phyloP scores from a whole-genome alignment of 2,113 vertebrate species.

The Calypte anna region DNA sequence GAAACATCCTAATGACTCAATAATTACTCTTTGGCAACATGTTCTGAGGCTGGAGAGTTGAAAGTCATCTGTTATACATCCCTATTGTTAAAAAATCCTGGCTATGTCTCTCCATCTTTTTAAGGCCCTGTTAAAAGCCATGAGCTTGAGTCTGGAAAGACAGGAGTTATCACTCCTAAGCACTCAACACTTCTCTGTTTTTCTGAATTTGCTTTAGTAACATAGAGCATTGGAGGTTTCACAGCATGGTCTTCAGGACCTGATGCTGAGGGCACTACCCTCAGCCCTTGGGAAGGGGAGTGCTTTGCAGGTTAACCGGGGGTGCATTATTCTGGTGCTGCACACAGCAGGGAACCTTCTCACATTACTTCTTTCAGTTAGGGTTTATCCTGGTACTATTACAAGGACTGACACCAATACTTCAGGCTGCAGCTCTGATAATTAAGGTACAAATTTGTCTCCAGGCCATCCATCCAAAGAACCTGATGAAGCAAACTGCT shows the following conservation, averaged over 20 bases:
- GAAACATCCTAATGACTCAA: not conserved
- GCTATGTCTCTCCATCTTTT: not conserved
- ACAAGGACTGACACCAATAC: not conserved
- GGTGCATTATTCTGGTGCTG: fast-evolving
- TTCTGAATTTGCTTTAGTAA: not conserved
- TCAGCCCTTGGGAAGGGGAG: fast-evolving
- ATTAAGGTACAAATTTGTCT: not conserved
- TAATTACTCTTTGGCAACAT: not conserved
- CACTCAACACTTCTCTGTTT: not conserved
- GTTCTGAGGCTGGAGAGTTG: not conserved
- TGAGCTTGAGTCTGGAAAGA: not conserved
- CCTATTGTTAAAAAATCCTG: not conserved
- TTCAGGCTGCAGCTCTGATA: not conserved
- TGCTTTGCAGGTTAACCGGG: not conserved
- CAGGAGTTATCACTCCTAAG: not conserved
- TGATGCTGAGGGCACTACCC: not conserved
- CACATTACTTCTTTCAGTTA: fast-evolving
- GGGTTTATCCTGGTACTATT: not conserved
- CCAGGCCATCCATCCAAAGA: not conserved
- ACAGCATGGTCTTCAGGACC: not conserved
- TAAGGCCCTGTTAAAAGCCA: not conserved
- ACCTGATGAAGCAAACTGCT: not conserved
- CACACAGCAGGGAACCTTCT: not conserved
- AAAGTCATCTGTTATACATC: not conserved
- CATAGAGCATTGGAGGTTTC: fast-evolving